phyloP scores from a whole-genome alignment of 2,113 vertebrate genomes.

The Thinocorus orbignyianus region DNA sequence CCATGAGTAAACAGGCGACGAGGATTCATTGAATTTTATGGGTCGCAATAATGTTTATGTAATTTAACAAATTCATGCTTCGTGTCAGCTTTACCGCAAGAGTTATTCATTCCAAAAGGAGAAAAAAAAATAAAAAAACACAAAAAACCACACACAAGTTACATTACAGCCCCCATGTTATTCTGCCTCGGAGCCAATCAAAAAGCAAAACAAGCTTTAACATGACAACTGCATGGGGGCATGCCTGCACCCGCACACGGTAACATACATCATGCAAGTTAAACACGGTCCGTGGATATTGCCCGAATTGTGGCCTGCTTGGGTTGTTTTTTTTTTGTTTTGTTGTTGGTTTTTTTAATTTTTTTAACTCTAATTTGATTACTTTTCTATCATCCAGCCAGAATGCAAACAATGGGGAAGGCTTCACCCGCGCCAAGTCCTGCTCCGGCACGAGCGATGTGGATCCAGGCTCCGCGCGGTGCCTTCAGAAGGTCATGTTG shows the following conservation, averaged over 20 bases:
- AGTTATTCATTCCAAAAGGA: constrained; percentile 73
- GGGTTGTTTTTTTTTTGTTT: too few relatives aligned
- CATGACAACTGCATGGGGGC: not conserved
- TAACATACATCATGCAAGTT: not conserved
- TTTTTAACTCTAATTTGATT: not conserved
- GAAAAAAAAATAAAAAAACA: not conserved
- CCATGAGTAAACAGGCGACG: constrained; percentile 75
- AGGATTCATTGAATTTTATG: constrained; percentile 80
- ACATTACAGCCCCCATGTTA: not conserved
- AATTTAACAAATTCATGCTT: constrained; percentile 81
- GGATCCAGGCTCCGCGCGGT: not conserved
- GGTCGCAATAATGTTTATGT: constrained; percentile 81
- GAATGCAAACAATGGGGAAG: not conserved
- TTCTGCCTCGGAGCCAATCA: not conserved
- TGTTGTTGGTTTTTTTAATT: too few relatives aligned
- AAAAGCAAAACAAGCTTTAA: not conserved
- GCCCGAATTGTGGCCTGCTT: not conserved
- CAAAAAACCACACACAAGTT: too few relatives aligned
- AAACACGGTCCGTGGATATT: rapidly evolving
- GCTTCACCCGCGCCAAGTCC: not conserved
- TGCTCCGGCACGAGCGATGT: not conserved
- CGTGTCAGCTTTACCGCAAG: constrained; percentile 68
- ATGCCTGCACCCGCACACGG: not conserved
- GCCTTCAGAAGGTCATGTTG: constrained; percentile 3
- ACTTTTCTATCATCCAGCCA: not conserved